Conservation (phyloP, 1,140 invertebrate genomes). For the Lepidotrigona ventralis region DNA sequence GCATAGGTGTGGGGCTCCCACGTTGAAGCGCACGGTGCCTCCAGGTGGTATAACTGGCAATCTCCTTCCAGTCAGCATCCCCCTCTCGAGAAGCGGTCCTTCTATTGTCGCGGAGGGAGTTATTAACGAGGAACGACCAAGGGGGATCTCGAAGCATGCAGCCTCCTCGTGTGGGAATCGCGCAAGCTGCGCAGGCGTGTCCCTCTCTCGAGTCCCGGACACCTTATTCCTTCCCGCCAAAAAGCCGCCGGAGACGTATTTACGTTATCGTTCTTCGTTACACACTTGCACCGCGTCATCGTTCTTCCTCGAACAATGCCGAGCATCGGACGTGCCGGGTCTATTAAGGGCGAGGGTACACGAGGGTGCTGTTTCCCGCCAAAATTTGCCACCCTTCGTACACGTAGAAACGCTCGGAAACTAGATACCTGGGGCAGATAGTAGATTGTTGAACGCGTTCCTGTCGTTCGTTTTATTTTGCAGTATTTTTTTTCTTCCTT, state of each 20-base stretch:
- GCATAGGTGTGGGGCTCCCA: conserved; percentile 66
- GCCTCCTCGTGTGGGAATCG: conserved; percentile 61
- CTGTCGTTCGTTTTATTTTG: background rate
- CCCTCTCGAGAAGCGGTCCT: conserved; percentile 42
- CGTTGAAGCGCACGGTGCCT: conserved; percentile 59
- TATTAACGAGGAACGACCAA: conserved; percentile 64
- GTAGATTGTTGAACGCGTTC: background rate
- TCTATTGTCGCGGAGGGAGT: conserved; percentile 63
- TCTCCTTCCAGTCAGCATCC: conserved; percentile 58
- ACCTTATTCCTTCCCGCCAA: conserved; percentile 65
- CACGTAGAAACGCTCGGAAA: background rate
- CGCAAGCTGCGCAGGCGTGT: conserved; percentile 61
- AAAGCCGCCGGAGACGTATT: conserved; percentile 40
- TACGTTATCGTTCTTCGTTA: conserved; percentile 46
- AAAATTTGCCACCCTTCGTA: conserved; percentile 29
- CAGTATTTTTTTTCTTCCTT: background rate
- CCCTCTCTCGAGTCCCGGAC: conserved; percentile 39
- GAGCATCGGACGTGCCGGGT: conserved; percentile 19
- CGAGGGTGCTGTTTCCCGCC: conserved; percentile 54
- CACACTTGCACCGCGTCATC: conserved; percentile 45
- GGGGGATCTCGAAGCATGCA: conserved; percentile 47
- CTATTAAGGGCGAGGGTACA: conserved; percentile 4
- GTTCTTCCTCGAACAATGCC: conserved; percentile 21
- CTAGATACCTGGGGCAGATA: background rate
- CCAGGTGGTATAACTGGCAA: conserved; percentile 66